Percentiles rank a stretch among this genome's conserved stretches.
These are phyloP conservation scores for Actenoides lindsayi DNA, from an alignment of 2,113 vertebrate genomes.

Conservation along the genomic window DNA sequence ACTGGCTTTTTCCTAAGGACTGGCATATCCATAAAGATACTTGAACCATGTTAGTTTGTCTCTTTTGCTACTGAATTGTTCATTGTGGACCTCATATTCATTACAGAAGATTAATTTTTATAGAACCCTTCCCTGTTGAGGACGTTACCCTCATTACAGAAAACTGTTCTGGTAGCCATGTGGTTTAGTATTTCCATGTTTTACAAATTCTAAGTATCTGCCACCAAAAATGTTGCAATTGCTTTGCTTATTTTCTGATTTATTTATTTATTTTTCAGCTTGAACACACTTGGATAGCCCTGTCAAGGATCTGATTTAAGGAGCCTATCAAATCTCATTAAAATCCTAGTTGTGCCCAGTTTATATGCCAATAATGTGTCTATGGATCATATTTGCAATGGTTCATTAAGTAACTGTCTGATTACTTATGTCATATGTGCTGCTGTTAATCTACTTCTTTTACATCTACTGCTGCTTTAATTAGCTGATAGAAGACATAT, in stretches of 20 bases:
- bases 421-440: not conserved
- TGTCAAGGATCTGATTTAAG: conserved; percentile 29
- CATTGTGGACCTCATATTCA: not conserved
- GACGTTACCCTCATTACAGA: not conserved
- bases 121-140: not conserved
- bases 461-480: not conserved
- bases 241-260: not conserved
- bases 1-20: not conserved
- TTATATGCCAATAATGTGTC: conserved; percentile 32
- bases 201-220: not conserved
- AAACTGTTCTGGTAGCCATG: not conserved
- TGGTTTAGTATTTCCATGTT: not conserved
- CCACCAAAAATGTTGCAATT: not conserved
- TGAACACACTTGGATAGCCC: not conserved
- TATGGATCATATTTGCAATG: conserved; percentile 1
- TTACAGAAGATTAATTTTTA: not conserved
- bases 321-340: conserved; percentile 40
- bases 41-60: not conserved
- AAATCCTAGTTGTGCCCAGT: not conserved
- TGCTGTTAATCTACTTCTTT: not conserved
- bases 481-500: not conserved
- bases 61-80: not conserved
- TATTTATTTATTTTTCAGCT: not conserved
- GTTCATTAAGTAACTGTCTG: not conserved
- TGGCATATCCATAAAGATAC: not conserved